phyloP scores from a whole-genome alignment of 2,797 vertebrate species.

The Eupleurogrammus muticus region DNA sequence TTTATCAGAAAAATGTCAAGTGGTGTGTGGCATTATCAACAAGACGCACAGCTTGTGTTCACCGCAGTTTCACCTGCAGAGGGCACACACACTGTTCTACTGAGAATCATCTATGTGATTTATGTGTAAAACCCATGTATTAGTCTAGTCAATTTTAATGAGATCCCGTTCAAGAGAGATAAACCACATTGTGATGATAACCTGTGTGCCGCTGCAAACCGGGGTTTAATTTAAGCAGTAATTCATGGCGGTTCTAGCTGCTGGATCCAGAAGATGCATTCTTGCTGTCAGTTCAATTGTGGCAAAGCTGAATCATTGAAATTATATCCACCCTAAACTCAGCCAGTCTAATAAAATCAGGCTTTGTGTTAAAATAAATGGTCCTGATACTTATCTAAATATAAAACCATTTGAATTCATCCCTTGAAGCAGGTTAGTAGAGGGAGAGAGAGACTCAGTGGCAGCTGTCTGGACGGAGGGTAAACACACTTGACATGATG shows the following conservation, averaged over 20 bases:
- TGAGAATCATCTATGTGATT: background rate
- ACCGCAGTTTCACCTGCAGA: conserved; percentile 41
- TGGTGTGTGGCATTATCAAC: conserved; percentile 24
- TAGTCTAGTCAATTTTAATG: conserved; percentile 31
- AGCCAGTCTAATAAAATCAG: conserved; percentile 2
- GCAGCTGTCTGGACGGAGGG: conserved; percentile 45
- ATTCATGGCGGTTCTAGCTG: background rate
- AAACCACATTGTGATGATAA: background rate
- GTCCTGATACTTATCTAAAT: conserved; percentile 25
- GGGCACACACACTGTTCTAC: conserved; percentile 23
- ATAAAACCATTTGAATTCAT: conserved; percentile 37
- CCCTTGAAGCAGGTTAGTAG: conserved; percentile 8
- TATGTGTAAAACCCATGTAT: conserved; percentile 2
- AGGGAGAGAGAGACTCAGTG: conserved; percentile 25
- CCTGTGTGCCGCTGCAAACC: background rate
- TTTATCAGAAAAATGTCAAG: conserved; percentile 39
- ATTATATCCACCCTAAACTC: conserved; percentile 10
- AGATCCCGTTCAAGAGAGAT: background rate
- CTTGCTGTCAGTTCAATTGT: conserved; percentile 8
- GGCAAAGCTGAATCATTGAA: conserved; percentile 15
- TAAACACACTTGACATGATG: conserved; percentile 39
- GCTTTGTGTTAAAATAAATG: conserved; percentile 25
- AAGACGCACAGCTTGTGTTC: conserved; percentile 30
- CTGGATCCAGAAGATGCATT: conserved; percentile 19
- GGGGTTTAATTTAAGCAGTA: background rate